These are phyloP conservation scores for Hedychridium roseum DNA, from an alignment of 2,888 invertebrate species.

Conservation along the genomic window DNA sequence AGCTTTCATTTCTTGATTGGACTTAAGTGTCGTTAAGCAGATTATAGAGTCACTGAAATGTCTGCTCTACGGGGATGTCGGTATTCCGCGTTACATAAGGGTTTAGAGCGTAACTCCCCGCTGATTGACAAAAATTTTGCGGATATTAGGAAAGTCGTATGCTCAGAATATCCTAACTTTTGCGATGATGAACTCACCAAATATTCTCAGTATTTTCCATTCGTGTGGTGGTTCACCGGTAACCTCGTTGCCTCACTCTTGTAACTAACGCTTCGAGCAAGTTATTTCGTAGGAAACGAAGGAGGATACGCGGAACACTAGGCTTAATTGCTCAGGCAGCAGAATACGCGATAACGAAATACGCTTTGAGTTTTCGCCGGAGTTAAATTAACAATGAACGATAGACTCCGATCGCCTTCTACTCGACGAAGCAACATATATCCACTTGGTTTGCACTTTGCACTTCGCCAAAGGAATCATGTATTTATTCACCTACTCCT, in stretches of 20 bases:
- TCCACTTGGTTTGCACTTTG: neutral
- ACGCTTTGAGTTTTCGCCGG: neutral
- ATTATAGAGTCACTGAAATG: conserved; percentile 11
- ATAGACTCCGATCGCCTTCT: neutral
- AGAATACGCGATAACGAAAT: conserved; percentile 8
- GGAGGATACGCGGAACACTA: neutral
- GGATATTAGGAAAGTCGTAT: conserved; percentile 1
- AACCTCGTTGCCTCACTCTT: neutral
- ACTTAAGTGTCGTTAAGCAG: conserved; percentile 26
- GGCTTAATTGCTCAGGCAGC: conserved; percentile 8
- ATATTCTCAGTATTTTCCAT: neutral
- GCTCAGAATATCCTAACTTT: conserved; percentile 3
- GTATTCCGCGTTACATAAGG: no score
- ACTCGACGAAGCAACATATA: neutral
- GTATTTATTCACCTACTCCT: neutral
- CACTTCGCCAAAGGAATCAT: neutral
- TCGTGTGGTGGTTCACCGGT: neutral
- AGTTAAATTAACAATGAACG: no score
- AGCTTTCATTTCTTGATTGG: no score
- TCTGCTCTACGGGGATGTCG: no score
- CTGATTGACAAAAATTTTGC: neutral
- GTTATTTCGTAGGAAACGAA: neutral
- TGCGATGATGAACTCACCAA: conserved; percentile 1
- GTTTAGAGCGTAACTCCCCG: no score
- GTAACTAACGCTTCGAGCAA: neutral